Evolutionary conservation across 2,888 invertebrate genomes (phyloP).

Genomic region (Drosophila barbarae): DNA sequence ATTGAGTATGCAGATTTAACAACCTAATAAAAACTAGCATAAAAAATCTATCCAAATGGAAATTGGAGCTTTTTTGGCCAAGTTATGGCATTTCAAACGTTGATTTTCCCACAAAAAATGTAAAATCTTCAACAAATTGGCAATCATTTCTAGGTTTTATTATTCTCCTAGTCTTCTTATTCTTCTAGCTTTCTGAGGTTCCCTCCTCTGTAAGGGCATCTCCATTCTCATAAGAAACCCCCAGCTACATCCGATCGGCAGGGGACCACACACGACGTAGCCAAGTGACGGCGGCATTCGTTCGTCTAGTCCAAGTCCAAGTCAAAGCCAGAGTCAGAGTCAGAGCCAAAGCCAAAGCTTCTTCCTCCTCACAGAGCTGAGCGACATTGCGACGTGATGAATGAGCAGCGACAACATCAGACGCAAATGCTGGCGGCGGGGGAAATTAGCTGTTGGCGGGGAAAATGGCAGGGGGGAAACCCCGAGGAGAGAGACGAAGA

Average conservation of each 20-base stretch:
- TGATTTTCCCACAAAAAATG: no score
- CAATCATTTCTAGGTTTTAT: background rate
- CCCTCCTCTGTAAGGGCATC: conserved; percentile 6
- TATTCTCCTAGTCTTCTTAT: background rate
- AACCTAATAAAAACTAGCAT: no score
- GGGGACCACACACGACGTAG: conserved; percentile 37
- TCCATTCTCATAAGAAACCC: background rate
- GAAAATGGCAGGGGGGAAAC: background rate
- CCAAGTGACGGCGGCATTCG: conserved; percentile 24
- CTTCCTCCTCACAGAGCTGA: conserved; percentile 9
- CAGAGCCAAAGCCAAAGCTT: conserved; percentile 14
- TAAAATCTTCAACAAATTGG: no score
- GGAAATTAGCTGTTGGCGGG: conserved; percentile 17
- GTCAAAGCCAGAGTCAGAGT: conserved; percentile 40
- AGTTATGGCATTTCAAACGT: no score
- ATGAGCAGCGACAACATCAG: conserved; percentile 58
- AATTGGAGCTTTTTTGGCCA: no score
- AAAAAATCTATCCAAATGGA: no score
- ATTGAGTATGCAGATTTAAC: no score
- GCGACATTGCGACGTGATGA: conserved; percentile 61
- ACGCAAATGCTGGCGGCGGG: conserved; percentile 42
- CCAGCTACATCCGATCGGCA: conserved; percentile 14
- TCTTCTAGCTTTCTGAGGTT: background rate
- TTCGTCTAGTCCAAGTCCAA: conserved; percentile 43
- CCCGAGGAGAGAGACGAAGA: background rate